Evolutionary conservation across 2,797 vertebrate genomes (phyloP), one percentile per base, ranked within the genome.

Genomic region (Myioborus melanocephalus): DNA sequence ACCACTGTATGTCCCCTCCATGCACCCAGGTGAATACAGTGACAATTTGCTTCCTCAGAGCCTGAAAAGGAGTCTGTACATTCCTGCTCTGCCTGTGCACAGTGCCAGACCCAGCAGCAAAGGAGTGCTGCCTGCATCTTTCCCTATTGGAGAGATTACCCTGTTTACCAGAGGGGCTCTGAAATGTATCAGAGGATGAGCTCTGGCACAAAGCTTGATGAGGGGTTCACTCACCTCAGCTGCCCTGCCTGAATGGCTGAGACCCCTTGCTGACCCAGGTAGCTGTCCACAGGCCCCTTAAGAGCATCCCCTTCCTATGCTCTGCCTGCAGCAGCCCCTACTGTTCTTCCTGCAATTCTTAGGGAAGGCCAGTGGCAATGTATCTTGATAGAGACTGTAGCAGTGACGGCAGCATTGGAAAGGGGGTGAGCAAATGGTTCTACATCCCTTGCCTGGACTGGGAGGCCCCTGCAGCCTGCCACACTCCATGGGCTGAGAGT

Each of bases 351-450:
- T 56, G 46, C 4, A 23, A 0, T 56, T 66, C 32, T 66, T 21
- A 27, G n/a, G 56, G 66, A 80, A 11, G 11, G 12, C 24, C 23
- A 34, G 19, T 35, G 22, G 9, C 59, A 37, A 2, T 4, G 0
- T 19, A 1, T 39, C 35, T 69, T 47, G 35, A 3, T 6, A 22
- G 1, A 3, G 23, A 59, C 22, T 59, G 59, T 3, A 3, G 34
- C 53, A 84, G 15, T 18, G 55, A 57, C 5, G 4, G 43, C 43
- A 76, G 35, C 34, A 7, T 0, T 69, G 39, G 19, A 19, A 72
- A 76, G 14, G 3, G 47, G 12, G 21, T 18, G 43, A 69, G 50
- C 24, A 71, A 60, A 57, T 39, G 43, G 9, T 23, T 64, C 44
- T 10, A 23, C 22, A 41, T 28, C 12, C 28, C 21, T 70, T 52